Base-by-base conservation (phyloP, 2,888 invertebrate species). In the Drosophila suboccidentalis region DNA sequence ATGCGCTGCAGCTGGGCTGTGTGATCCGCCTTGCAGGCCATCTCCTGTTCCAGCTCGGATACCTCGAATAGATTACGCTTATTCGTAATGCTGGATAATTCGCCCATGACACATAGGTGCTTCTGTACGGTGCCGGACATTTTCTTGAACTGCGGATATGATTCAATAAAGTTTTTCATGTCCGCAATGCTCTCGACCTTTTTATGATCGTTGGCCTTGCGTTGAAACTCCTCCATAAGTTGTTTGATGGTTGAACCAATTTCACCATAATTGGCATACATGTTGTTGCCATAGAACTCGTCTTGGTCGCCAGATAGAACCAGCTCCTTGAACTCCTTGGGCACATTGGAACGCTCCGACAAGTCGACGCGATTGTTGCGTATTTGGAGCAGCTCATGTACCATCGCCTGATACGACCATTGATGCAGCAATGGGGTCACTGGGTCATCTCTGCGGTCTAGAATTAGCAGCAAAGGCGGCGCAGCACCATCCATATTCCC, bases 321-420 rank as follows among this genome's bases (percentile, higher is more conserved):
- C 0, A 99, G 96, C 94, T 99, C 99, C 78, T 95, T 95, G 75
- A 98, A 95, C 89, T 99, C 99, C 92, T 97, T 97, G 19, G 96
- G 95, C 71, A 98, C 96, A 47, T 96, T 97, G 13, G 97, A 95
- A 29, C 97, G 95, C 77, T 95, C 95, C 0, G 97, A 96, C 71
- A 99, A 94, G 92, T 96, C 97, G 29, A 99, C 98, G 65, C 99
- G 95, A 93, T 98, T 98, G 93, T 98, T 98, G 89, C 95, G 96
- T 77, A 99, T 98, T 0, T 96, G 96, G 44, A 99, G 93, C 58
- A 99, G 93, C 93, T 99, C 99, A 93, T 99, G 99, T 10, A 99
- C 98, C 99, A 99, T 99, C 2, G 99, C 99, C 93, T 99, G 99
- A 93, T 99, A 99, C 0, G 99, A 99, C 99, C 99, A 99, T 94